Evolutionary conservation across 2,888 invertebrate genomes (phyloP).

Genomic region (Ichneumon xanthorius): DNA sequence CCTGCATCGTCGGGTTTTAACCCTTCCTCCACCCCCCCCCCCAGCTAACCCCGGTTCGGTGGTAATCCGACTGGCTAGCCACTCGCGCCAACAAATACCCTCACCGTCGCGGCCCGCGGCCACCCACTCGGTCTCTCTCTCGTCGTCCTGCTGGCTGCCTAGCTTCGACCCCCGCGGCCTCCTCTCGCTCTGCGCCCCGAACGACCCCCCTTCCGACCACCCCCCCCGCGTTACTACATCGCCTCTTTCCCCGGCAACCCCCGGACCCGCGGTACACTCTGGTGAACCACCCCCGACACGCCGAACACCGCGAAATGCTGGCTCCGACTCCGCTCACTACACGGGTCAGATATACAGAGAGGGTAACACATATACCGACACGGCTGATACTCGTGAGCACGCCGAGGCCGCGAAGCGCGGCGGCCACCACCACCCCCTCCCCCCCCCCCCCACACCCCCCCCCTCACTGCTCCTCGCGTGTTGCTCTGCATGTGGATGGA

Average conservation of each 20-base stretch:
- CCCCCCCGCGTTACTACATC: constrained; percentile 41
- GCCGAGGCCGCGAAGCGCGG: constrained; percentile 55
- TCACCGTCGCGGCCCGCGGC: constrained; percentile 78
- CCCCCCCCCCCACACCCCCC: neutral
- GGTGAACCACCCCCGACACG: constrained; percentile 84
- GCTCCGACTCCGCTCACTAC: constrained; percentile 70
- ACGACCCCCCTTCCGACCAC: constrained; percentile 33
- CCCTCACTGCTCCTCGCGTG: neutral
- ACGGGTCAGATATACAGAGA: constrained; percentile 30
- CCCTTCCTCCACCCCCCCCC: constrained; percentile 64
- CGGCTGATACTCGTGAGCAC: constrained; percentile 52
- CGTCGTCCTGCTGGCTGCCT: constrained; percentile 67
- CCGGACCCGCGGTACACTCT: constrained; percentile 81
- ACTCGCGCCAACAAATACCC: constrained; percentile 85
- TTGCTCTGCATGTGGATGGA: neutral
- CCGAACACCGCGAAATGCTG: constrained; percentile 82
- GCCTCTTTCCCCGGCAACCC: constrained; percentile 48
- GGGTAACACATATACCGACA: constrained; percentile 43
- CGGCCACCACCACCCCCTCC: neutral
- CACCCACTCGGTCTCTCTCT: constrained; percentile 73
- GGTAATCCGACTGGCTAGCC: constrained; percentile 85
- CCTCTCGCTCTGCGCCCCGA: too few relatives aligned
- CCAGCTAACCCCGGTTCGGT: constrained; percentile 74
- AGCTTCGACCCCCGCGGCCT: constrained; percentile 62
- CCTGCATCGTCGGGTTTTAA: constrained; percentile 59